These are phyloP conservation scores for Phenganax marumi DNA, from an alignment of 92 coral and sea anemone species.

Conservation along the genomic window DNA sequence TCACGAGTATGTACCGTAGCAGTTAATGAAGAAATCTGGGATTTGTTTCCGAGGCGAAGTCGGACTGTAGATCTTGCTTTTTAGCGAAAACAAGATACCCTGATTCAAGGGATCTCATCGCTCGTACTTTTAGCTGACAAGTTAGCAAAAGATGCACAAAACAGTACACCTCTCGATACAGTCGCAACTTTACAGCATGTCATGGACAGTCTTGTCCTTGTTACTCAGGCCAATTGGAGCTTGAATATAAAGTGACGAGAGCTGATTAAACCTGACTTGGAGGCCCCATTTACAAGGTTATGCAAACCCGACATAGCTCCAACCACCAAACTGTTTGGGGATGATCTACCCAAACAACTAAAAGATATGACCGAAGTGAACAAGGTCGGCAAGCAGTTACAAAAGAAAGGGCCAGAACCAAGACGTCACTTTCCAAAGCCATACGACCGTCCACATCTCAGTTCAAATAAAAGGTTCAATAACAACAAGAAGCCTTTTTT, in stretches of 20 bases:
- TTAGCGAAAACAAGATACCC: conserved; percentile 55
- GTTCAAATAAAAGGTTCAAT: neutral
- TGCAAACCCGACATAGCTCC: conserved; percentile 51
- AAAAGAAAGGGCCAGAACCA: neutral
- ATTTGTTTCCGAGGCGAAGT: conserved; percentile 33
- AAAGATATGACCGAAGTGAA: conserved; percentile 50
- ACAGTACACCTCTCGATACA: conserved; percentile 35
- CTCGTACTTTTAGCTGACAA: conserved; percentile 42
- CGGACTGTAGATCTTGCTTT: conserved; percentile 54
- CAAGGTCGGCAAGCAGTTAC: conserved; percentile 6
- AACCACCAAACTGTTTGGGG: conserved; percentile 52
- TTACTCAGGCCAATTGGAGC: conserved; percentile 41
- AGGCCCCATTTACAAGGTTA: conserved; percentile 52
- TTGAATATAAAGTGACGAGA: conserved; percentile 58
- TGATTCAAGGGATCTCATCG: conserved; percentile 54
- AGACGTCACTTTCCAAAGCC: neutral
- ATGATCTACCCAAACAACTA: conserved; percentile 40
- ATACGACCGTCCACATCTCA: neutral
- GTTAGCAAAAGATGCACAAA: conserved; percentile 50
- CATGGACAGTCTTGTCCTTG: conserved; percentile 60
- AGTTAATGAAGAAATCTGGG: conserved; percentile 64
- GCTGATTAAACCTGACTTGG: conserved; percentile 43
- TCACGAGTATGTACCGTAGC: conserved; percentile 23
- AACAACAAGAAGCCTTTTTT: conserved; percentile 12
- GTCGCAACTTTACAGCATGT: conserved; percentile 48